Evolutionary conservation across 1,140 invertebrate species (phyloP).

Genomic region (Cyrtorhinus lividipennis): DNA sequence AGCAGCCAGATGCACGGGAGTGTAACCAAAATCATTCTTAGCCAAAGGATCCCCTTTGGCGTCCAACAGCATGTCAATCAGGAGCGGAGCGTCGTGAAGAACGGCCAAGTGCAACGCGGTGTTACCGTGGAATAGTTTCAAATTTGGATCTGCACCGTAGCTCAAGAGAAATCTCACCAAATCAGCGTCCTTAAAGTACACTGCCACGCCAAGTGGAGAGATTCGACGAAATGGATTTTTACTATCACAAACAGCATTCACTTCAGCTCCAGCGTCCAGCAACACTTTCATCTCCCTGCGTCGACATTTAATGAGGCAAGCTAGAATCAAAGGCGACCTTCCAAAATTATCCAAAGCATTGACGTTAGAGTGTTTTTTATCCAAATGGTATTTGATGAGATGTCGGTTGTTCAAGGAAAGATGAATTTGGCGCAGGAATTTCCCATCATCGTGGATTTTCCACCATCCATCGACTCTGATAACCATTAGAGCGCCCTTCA

Average conservation of each 20-base stretch:
- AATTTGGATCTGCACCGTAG: not conserved
- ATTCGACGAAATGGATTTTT: not conserved
- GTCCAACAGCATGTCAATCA: not conserved
- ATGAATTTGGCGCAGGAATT: not conserved
- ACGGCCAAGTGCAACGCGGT: not conserved
- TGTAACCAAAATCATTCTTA: not conserved
- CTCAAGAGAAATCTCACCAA: not conserved
- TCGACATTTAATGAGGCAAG: not conserved
- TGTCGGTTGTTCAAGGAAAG: not conserved
- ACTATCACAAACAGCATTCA: not conserved
- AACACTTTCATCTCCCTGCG: not conserved
- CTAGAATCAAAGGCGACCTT: not conserved
- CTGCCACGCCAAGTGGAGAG: not conserved
- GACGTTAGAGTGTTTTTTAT: not conserved
- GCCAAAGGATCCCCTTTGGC: not conserved
- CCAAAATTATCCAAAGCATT: not conserved
- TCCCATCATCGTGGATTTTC: not conserved
- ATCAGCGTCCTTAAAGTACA: not conserved
- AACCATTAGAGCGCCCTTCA: too few relatives aligned
- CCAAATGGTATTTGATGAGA: not conserved
- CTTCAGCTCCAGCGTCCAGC: not conserved
- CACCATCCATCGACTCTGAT: not conserved
- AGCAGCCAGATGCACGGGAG: not conserved
- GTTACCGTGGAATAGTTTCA: not conserved
- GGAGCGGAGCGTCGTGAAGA: not conserved